Conservation (phyloP, 35 echinoderm and acorn worm species). For the Heliocidaris erythrogramma region DNA sequence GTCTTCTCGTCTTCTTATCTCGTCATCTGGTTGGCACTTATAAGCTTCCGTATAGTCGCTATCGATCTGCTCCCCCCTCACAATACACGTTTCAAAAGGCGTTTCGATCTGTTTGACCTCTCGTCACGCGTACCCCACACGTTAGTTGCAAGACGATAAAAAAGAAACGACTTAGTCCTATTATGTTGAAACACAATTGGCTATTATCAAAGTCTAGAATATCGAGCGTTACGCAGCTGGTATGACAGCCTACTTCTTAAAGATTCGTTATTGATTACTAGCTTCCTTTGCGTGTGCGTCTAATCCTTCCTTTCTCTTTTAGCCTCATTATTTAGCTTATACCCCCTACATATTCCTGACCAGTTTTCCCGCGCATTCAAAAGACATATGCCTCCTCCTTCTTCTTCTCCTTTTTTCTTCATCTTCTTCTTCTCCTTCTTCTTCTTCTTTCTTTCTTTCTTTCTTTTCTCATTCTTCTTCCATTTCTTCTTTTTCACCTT, state of each 20-base stretch:
- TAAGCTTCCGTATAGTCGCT: neutral
- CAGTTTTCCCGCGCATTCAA: neutral
- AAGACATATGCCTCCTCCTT: neutral
- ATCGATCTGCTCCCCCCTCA: neutral
- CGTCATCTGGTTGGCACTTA: too few relatives aligned
- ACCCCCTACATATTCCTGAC: too few relatives aligned
- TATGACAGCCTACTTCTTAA: neutral
- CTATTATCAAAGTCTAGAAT: neutral
- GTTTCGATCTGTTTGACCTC: constrained; percentile 34
- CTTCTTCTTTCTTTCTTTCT: too few relatives aligned
- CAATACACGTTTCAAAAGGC: constrained; percentile 1
- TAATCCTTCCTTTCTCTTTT: too few relatives aligned
- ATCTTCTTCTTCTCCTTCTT: too few relatives aligned
- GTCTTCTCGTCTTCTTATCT: too few relatives aligned
- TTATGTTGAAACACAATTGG: neutral
- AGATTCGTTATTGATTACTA: neutral
- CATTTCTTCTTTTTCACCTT: too few relatives aligned
- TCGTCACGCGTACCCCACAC: constrained; percentile 8
- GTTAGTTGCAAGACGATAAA: neutral
- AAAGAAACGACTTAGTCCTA: neutral
- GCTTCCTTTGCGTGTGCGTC: neutral
- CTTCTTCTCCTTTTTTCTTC: too few relatives aligned
- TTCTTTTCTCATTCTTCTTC: too few relatives aligned
- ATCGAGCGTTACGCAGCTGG: neutral
- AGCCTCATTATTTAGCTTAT: too few relatives aligned